Base-by-base conservation (phyloP, 2,113 vertebrate genomes). In the Gadus macrocephalus region DNA sequence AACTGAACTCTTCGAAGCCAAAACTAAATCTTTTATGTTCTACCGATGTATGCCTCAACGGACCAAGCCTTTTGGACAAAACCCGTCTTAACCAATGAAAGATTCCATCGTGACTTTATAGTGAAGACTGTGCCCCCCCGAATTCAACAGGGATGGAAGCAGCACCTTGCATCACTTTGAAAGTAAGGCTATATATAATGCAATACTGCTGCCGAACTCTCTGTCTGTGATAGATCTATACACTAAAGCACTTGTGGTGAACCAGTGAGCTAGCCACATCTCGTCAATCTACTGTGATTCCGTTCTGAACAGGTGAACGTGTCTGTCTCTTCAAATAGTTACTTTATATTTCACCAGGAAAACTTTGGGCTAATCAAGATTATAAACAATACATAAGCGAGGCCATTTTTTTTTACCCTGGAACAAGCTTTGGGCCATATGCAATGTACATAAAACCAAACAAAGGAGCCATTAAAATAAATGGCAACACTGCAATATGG, bases 311-410 rank as follows among this genome's bases (percentile, higher is more conserved):
- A 53, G 73, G 64, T 64, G 53, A 17, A 15, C 53, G 61, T 17
- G 31, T 20, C 38, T 16, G 20, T 28, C 19, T 64, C 62, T 73
- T 68, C 28, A 8, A 19, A 15, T 12, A 25, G 61, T 65, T 66
- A 62, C 64, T 55, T 53, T 42, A 62, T 73, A 66, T 72, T 72
- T 69, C 66, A 53, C 27, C 59, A 55, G n/a, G 59, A 49, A 4
- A 53, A 25, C 62, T 28, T 53, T 27, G 5, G 70, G 38, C 19
- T 25, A 66, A 68, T 15, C 35, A 64, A 64, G 68, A 11, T 53
- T 67, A 22, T 53, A 15, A 53, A 42, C 15, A 7, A 2, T 49
- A 66, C 42, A 53, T 49, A 66, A 66, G 38, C 53, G 64, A 53
- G 9, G 53, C 15, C 38, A 15, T 17, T 35, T 31, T 8, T 19